These are phyloP conservation scores for Drosophila lini DNA, from an alignment of 1,140 invertebrate species.

Conservation along the genomic window DNA sequence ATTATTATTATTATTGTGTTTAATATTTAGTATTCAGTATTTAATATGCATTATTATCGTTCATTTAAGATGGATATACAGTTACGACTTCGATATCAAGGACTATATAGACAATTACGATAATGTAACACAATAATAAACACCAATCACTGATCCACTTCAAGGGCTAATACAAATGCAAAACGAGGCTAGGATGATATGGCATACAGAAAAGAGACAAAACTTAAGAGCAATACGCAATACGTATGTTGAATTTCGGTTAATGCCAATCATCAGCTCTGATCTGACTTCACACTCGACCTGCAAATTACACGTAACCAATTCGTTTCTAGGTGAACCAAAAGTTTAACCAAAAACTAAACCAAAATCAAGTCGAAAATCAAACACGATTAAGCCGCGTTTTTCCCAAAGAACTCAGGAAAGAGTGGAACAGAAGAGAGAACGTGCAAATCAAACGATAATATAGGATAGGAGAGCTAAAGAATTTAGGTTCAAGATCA, in stretches of 20 bases:
- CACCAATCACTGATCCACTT: constrained; percentile 80
- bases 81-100: constrained; percentile 76
- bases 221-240: constrained; percentile 39
- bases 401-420: constrained; percentile 36
- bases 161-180: constrained; percentile 78
- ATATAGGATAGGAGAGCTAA: constrained; percentile 34
- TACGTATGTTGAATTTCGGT: constrained; percentile 36
- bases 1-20: constrained; percentile 30
- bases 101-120: constrained; percentile 81
- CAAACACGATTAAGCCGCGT: constrained; percentile 32
- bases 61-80: constrained; percentile 68
- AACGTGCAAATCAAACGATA: constrained; percentile 52
- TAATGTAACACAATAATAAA: constrained; percentile 82
- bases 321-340: constrained; percentile 36
- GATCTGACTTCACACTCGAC: constrained; percentile 38
- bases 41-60: constrained; percentile 68
- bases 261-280: constrained; percentile 58
- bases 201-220: constrained; percentile 65
- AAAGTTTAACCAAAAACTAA: constrained; percentile 13
- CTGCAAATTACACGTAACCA: constrained; percentile 42
- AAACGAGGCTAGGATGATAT: constrained; percentile 68
- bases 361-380: not conserved
- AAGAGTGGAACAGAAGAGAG: constrained; percentile 35
- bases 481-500: constrained; percentile 52
- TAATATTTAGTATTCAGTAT: constrained; percentile 40